Conservation (phyloP, 2,888 invertebrate species). For the Schizotus pectinicornis region DNA sequence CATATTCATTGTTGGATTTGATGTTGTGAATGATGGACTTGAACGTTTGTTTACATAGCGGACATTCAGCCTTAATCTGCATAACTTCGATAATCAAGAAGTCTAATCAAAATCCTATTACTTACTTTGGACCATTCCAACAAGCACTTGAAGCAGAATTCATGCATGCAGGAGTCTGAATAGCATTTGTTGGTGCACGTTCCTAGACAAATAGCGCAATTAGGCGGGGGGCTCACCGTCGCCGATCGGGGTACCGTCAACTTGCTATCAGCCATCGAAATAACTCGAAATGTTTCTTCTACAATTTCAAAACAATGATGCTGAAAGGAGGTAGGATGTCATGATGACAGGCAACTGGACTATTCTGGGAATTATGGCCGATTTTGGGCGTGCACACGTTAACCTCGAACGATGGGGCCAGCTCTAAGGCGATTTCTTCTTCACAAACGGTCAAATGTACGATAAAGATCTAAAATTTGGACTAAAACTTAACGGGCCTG, state of each 20-base stretch:
- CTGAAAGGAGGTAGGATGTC: too few relatives aligned
- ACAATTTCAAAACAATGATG: too few relatives aligned
- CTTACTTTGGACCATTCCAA: conserved; percentile 90
- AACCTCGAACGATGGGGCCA: too few relatives aligned
- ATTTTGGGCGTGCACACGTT: too few relatives aligned
- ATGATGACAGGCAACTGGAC: neutral
- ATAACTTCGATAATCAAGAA: conserved; percentile 41
- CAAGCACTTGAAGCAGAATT: conserved; percentile 92
- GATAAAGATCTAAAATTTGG: too few relatives aligned
- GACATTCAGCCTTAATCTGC: conserved; percentile 90
- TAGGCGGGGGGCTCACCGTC: conserved; percentile 71
- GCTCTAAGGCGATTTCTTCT: too few relatives aligned
- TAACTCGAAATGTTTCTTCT: too few relatives aligned
- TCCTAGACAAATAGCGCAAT: conserved; percentile 92
- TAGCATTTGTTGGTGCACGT: conserved; percentile 87
- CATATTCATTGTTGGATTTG: conserved; percentile 84
- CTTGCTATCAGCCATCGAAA: conserved; percentile 45
- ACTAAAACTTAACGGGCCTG: too few relatives aligned
- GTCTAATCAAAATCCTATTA: conserved; percentile 6
- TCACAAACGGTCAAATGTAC: too few relatives aligned
- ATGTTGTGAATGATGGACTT: conserved; percentile 93
- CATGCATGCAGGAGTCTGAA: conserved; percentile 91
- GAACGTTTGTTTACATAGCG: conserved; percentile 91
- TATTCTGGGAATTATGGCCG: neutral
- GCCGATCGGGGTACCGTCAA: conserved; percentile 38